Evolutionary conservation across 2,888 invertebrate species (phyloP), one percentile per base, ranked within the genome.

Genomic region (Teleiodes luculella): DNA sequence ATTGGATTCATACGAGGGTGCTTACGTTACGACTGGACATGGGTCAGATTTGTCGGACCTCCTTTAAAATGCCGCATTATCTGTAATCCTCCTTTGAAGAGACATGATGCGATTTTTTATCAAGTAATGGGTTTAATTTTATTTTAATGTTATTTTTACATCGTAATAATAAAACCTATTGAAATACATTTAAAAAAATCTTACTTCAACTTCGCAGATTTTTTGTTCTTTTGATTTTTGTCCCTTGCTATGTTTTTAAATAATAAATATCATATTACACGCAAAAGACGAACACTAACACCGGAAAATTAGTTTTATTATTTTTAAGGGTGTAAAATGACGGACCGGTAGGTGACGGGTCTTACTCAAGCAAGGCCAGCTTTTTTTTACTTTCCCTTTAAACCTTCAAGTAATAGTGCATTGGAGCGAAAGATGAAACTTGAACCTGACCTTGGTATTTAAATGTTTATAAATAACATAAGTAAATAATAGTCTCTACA

Each of bases 1-100:
- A 84, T 83, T 83, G 73, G 75, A 78, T 78, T 68, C 37, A 2
- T 35, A 13, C 28, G 2, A 13, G 28, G n/a, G 13, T 28, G 3
- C 43, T 20, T 18, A 20, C 24, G 20, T 20, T 18, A 20, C 24
- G 20, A 6, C 2, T 4, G n/a, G n/a, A 24, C 24, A 4, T 24
- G 24, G 24, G 24, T 24, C 24, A 24, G 24, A 20, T 41, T 20
- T 20, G 20, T 41, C 35, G 35, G 24, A n/a, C n/a, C 11, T 35
- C 20, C 18, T 20, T 41, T 41, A 10, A 18, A 41, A 20, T 8
- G 11, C 39, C 39, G 39, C 39, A 10, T 10, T 41, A 41, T 41
- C 7, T 8, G 20, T 41, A 20, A 41, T 41, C 39, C 39, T 16
- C 39, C 18, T 41, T 20, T 20, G 39, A 20, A 11, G 20, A 18